phyloP scores from a whole-genome alignment of 1,140 invertebrate species.

The Cydia pomonella region DNA sequence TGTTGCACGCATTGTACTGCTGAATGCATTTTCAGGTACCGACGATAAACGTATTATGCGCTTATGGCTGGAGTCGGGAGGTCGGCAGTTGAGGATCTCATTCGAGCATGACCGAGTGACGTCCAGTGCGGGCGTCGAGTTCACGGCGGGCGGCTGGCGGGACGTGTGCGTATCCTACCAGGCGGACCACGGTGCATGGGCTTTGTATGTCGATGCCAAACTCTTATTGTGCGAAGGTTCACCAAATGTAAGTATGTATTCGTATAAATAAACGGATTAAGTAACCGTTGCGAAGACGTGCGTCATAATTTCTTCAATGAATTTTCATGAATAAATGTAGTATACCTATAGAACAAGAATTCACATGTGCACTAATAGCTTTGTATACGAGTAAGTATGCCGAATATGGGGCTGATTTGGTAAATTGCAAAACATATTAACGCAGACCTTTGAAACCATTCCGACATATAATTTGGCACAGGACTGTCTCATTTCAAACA shows the following conservation, averaged over 20 bases:
- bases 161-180: conserved; percentile 86
- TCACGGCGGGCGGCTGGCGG: conserved; percentile 82
- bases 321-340: too few species aligned
- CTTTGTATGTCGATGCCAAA: conserved; percentile 82
- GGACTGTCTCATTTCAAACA: too few species aligned
- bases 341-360: too few species aligned
- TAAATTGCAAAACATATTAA: too few species aligned
- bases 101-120: conserved; percentile 77
- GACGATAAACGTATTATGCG: conserved; percentile 82
- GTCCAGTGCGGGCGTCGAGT: conserved; percentile 69
- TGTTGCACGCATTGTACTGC: conserved; percentile 25
- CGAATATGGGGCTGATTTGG: too few species aligned
- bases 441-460: too few species aligned
- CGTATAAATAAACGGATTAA: background rate
- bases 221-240: conserved; percentile 75
- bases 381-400: too few species aligned
- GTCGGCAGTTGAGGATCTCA: conserved; percentile 80
- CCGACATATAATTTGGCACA: too few species aligned
- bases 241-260: conserved; percentile 73
- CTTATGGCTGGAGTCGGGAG: conserved; percentile 82
- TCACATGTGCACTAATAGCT: too few species aligned
- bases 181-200: conserved; percentile 81
- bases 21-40: conserved; percentile 73
- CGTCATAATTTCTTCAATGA: background rate
- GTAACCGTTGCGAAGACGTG: background rate